Conservation (phyloP, 2,888 invertebrate species). For the Saturnia pavonia region DNA sequence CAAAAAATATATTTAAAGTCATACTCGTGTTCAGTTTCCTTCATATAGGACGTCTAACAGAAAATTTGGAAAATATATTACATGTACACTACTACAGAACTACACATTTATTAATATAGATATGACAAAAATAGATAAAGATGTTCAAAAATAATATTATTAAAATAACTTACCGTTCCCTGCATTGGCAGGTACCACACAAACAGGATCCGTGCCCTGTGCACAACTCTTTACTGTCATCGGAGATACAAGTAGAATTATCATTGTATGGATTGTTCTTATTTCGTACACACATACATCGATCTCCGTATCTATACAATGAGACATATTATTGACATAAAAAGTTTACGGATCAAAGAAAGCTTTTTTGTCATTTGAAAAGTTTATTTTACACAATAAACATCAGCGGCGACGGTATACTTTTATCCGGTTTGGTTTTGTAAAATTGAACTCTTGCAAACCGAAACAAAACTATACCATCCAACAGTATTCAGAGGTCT, state of each 20-base stretch:
- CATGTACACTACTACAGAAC: no score
- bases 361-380: neutral
- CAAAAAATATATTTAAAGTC: no score
- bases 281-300: constrained; percentile 45
- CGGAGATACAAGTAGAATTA: constrained; percentile 39
- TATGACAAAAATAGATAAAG: no score
- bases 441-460: no score
- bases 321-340: neutral
- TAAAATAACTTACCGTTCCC: constrained; percentile 46
- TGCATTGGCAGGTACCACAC: constrained; percentile 83
- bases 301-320: constrained; percentile 48
- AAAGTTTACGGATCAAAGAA: neutral
- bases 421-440: no score
- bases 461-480: neutral
- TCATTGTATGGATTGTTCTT: constrained; percentile 26
- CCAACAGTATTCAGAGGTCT: neutral
- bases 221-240: constrained; percentile 44
- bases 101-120: no score
- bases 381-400: neutral
- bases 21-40: no score
- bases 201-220: constrained; percentile 73
- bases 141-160: neutral
- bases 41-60: no score
- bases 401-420: neutral
- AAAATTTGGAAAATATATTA: no score